phyloP scores from a whole-genome alignment of 2,113 vertebrate genomes.

The Onychostoma macrolepis region DNA sequence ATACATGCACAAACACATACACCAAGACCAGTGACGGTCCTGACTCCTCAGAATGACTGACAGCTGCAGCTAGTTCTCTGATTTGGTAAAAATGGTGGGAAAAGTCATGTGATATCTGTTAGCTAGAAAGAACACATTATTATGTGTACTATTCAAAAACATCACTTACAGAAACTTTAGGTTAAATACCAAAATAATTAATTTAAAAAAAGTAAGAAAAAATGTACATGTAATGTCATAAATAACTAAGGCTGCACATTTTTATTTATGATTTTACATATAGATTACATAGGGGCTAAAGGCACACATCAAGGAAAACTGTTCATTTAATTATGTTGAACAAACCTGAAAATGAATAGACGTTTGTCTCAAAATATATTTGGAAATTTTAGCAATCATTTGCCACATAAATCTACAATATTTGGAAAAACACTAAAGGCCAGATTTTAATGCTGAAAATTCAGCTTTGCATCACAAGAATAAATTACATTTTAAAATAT shows the following conservation, averaged over 20 bases:
- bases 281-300: neutral
- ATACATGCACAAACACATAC: neutral
- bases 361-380: neutral
- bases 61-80: neutral
- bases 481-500: neutral
- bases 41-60: neutral
- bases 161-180: neutral
- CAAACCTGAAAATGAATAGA: neutral
- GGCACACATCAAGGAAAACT: neutral
- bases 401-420: neutral
- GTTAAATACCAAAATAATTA: neutral
- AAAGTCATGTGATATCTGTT: neutral
- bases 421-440: neutral
- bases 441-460: too few species aligned
- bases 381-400: neutral
- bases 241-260: neutral
- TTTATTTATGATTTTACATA: neutral
- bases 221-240: neutral
- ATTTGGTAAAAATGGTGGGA: neutral
- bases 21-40: neutral
- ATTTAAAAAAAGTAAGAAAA: neutral
- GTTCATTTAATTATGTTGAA: neutral
- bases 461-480: neutral
- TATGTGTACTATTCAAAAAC: neutral
- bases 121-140: neutral